Percentiles rank a stretch among this genome's conserved stretches.
These are phyloP conservation scores for Gonioctena quinquepunctata DNA, from an alignment of 1,140 invertebrate genomes.

Conservation along the genomic window DNA sequence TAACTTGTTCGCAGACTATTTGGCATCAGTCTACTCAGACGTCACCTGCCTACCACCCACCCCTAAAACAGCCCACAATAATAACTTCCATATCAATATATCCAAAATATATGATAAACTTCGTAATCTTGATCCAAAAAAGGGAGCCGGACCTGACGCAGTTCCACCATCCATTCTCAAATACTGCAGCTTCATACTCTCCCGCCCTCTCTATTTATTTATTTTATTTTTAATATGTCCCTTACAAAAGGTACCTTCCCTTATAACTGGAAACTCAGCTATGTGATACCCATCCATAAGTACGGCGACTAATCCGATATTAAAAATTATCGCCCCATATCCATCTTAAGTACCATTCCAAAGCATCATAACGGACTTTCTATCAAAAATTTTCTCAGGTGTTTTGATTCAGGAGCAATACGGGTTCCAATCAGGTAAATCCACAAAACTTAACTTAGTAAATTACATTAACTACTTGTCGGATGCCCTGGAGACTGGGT, in stretches of 20 bases:
- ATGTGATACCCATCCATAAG: neutral
- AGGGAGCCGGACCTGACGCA: no score
- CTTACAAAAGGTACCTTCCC: neutral
- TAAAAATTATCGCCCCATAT: conserved; percentile 5
- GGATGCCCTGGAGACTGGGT: conserved; percentile 7
- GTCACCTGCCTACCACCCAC: no score
- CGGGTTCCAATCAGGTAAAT: neutral
- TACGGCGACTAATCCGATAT: neutral
- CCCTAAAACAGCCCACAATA: no score
- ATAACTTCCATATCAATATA: no score
- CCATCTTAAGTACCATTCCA: conserved; percentile 4
- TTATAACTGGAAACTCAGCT: neutral
- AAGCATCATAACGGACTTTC: neutral
- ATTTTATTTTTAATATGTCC: conserved; percentile 8
- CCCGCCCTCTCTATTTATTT: neutral
- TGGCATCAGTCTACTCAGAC: no score
- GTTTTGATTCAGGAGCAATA: neutral
- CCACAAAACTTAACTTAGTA: neutral
- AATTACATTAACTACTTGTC: neutral
- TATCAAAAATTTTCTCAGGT: neutral
- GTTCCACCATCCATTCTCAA: no score
- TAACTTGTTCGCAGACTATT: no score
- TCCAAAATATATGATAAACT: no score
- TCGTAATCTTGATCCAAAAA: no score
- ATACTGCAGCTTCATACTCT: neutral